These are phyloP conservation scores for Sarcophaga variegata DNA, from an alignment of 2,888 invertebrate species.

Conservation along the genomic window DNA sequence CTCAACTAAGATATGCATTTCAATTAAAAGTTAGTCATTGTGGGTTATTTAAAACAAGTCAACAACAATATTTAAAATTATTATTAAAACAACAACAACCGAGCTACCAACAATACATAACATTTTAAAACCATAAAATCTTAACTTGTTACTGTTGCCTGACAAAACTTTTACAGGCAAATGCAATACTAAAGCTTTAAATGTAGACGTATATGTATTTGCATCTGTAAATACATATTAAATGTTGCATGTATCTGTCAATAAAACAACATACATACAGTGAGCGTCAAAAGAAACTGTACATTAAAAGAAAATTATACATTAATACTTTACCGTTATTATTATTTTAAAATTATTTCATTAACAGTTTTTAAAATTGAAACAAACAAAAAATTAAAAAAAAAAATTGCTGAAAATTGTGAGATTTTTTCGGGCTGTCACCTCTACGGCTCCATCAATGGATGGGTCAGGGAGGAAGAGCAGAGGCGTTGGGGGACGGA, in stretches of 20 bases:
- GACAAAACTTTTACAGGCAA: constrained; percentile 18
- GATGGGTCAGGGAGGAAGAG: no score
- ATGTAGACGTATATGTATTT: neutral
- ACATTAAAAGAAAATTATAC: no score
- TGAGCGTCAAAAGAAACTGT: no score
- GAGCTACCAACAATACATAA: neutral
- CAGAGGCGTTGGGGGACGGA: no score
- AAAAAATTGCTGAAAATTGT: no score
- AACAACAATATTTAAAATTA: neutral
- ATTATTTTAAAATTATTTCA: neutral
- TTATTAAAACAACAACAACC: neutral
- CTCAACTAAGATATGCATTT: no score
- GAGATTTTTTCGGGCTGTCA: no score
- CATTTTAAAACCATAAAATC: constrained; percentile 26
- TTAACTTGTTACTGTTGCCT: constrained; percentile 24
- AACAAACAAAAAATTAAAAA: no score
- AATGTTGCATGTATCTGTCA: neutral
- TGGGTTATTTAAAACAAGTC: no score
- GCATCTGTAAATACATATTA: neutral
- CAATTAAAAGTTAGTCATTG: no score
- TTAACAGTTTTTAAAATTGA: no score
- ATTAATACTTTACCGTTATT: neutral
- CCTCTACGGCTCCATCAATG: no score
- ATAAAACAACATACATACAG: neutral
- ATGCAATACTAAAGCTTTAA: constrained; percentile 1